Percentiles rank a stretch among this genome's conserved stretches.
These are phyloP conservation scores for Philonicus albiceps DNA, from an alignment of 2,888 invertebrate species.

Conservation along the genomic window DNA sequence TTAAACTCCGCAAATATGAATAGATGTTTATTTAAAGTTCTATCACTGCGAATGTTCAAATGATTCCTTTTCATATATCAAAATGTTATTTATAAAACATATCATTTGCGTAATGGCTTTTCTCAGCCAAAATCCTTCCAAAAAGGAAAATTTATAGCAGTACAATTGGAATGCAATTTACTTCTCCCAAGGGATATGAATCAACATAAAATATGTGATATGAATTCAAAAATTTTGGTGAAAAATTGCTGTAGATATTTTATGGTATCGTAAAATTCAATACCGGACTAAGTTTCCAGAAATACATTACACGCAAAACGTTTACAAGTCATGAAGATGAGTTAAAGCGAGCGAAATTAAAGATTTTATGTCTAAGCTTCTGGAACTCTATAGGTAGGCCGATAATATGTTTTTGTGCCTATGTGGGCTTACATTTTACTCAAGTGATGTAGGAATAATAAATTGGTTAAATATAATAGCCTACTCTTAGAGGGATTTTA, in stretches of 20 bases:
- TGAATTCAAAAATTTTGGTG: not conserved
- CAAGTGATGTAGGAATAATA: not conserved
- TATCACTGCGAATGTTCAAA: not conserved
- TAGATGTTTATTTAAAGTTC: not conserved
- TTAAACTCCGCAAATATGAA: not conserved
- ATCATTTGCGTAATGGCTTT: slow-evolving; percentile 1
- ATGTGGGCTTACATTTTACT: not conserved
- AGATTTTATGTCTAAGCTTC: not conserved
- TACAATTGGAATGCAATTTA: not conserved
- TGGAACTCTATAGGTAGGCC: not conserved
- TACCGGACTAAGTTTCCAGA: not conserved
- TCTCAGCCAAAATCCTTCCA: not conserved
- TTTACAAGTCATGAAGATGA: not conserved
- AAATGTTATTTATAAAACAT: slow-evolving; percentile 16
- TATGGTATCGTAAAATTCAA: not conserved
- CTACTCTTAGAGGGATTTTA: too few relatives aligned
- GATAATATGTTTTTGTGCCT: not conserved
- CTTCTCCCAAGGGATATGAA: not conserved
- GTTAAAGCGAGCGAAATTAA: not conserved
- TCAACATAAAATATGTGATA: not conserved
- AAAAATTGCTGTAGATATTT: not conserved
- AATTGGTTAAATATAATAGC: not conserved
- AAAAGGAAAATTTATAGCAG: not conserved
- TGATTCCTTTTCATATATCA: not conserved
- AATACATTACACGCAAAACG: not conserved